Evolutionary conservation across 2,888 invertebrate genomes (phyloP).

Genomic region (Amphipyra berbera): DNA sequence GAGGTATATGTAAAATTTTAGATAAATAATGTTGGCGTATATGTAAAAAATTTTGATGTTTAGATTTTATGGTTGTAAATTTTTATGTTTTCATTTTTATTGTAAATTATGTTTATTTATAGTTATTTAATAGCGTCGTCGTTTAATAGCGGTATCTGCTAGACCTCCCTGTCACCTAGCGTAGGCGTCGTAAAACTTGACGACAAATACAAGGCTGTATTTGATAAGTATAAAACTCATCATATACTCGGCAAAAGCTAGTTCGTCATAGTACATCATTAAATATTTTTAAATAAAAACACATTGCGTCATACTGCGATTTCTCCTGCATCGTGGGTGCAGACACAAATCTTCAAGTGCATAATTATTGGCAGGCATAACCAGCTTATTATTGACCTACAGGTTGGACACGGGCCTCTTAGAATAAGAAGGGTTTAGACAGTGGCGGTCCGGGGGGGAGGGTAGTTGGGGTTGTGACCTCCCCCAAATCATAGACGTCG

Average conservation of each 20-base stretch:
- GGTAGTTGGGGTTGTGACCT: no score
- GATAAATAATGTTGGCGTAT: slow-evolving; percentile 26
- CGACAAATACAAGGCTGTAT: slow-evolving; percentile 20
- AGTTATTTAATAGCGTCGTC: slow-evolving; percentile 27
- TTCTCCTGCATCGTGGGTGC: no score
- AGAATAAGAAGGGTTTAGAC: no score
- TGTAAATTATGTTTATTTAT: slow-evolving; percentile 33
- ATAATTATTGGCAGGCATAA: no score
- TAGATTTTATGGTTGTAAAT: slow-evolving; percentile 32
- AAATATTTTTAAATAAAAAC: no score
- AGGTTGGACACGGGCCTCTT: no score
- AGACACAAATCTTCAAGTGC: no score
- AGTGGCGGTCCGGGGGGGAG: no score
- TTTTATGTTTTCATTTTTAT: slow-evolving; percentile 34
- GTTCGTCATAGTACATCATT: no score
- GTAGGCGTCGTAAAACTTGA: slow-evolving; percentile 22
- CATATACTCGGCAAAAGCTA: background rate
- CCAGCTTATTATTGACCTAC: no score
- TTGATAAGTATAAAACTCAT: background rate
- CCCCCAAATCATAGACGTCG: no score
- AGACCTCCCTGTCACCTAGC: slow-evolving; percentile 1
- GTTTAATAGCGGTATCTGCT: slow-evolving; percentile 16
- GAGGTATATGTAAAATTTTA: slow-evolving; percentile 23
- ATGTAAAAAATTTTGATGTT: slow-evolving; percentile 23
- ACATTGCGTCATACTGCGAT: no score